Conservation (phyloP, 2,113 vertebrate species). For the Larimichthys polyactis region DNA sequence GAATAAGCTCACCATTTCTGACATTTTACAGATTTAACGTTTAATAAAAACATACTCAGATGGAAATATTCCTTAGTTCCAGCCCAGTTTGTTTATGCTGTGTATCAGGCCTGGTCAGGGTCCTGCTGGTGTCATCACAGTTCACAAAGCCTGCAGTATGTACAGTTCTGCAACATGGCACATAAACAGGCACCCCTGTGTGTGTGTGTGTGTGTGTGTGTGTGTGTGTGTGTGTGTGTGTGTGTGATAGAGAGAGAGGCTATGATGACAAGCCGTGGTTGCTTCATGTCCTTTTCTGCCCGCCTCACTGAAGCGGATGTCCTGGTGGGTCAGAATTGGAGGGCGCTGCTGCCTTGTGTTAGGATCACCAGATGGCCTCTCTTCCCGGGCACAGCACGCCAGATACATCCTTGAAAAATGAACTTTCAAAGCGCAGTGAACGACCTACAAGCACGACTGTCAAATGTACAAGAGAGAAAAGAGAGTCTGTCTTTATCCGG, state of each 20-base stretch:
- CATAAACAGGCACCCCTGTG: background rate
- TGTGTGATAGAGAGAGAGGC: background rate
- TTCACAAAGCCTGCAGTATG: background rate
- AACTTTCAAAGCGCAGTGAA: conserved; percentile 57
- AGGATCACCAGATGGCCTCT: conserved; percentile 76
- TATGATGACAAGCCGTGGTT: conserved; percentile 24
- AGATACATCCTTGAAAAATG: conserved; percentile 70
- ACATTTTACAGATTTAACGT: background rate
- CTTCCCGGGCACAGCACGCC: conserved; percentile 56
- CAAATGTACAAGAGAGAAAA: conserved; percentile 38
- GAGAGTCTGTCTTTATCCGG: conserved; percentile 41
- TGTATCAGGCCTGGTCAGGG: background rate
- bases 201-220: background rate
- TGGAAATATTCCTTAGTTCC: background rate
- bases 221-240: background rate
- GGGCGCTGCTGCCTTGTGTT: conserved; percentile 61
- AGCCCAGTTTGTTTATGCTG: background rate
- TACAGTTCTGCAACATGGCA: conserved; percentile 11
- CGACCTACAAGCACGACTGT: conserved; percentile 54
- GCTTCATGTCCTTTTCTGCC: conserved; percentile 59
- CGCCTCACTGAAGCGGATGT: conserved; percentile 62
- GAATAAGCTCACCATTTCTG: background rate
- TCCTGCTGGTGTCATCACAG: conserved; percentile 16
- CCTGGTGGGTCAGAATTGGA: conserved; percentile 66
- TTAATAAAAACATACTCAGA: background rate